A percentile compares a stretch with the other conserved stretches of the same genome.
phyloP scores from a whole-genome alignment of 2,888 invertebrate genomes.

The Aspidiotus rigidus region DNA sequence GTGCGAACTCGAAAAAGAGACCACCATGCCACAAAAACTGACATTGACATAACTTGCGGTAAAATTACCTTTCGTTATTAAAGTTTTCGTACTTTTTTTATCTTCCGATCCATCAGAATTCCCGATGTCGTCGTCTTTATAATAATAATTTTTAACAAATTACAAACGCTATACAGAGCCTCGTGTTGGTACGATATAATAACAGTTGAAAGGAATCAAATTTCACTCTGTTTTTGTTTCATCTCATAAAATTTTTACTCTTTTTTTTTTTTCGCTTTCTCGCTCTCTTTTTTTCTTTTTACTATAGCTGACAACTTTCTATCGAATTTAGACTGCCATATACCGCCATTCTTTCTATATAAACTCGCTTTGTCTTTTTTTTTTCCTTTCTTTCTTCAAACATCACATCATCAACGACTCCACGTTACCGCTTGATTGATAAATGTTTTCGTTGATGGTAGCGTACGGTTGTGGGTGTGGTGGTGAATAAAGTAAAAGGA shows the following conservation, averaged over 20 bases:
- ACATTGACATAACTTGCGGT: too few relatives aligned
- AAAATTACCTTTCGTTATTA: too few relatives aligned
- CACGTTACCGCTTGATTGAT: slow-evolving; percentile 31
- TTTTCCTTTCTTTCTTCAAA: slow-evolving; percentile 6
- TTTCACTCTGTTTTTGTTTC: slow-evolving; percentile 18
- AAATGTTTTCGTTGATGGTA: slow-evolving; percentile 30
- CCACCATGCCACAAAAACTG: too few relatives aligned
- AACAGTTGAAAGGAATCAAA: slow-evolving; percentile 6
- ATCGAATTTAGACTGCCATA: slow-evolving; percentile 23
- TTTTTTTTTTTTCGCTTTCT: not conserved
- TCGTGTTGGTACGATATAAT: too few relatives aligned
- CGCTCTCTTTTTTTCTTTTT: slow-evolving; percentile 12
- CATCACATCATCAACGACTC: slow-evolving; percentile 30
- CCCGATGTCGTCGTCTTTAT: too few relatives aligned
- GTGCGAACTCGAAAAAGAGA: too few relatives aligned
- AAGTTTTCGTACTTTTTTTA: too few relatives aligned
- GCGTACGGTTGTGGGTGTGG: slow-evolving; percentile 22
- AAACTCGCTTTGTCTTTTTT: slow-evolving; percentile 2
- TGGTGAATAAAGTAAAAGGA: slow-evolving; percentile 33
- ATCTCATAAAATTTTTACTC: too few relatives aligned
- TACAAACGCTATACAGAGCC: too few relatives aligned
- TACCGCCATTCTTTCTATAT: not conserved
- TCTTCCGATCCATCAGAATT: too few relatives aligned
- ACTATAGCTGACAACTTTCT: slow-evolving; percentile 23
- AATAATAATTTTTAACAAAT: too few relatives aligned